Base-by-base conservation (phyloP, 2,113 vertebrate species). In the Apaloderma vittatum region DNA sequence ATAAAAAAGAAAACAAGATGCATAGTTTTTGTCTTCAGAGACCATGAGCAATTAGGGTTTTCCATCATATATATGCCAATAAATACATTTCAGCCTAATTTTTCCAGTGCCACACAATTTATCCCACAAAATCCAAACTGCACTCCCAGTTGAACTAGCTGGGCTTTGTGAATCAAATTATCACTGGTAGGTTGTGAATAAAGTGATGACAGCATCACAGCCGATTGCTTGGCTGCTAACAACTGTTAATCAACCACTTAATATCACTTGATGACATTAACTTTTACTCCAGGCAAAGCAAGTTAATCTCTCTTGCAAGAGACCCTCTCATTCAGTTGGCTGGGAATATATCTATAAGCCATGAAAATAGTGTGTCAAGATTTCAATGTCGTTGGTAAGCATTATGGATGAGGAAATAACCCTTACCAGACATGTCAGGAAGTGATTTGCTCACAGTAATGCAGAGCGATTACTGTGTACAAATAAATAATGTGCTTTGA, bases 361-460 rank as follows among this genome's bases (percentile, higher is more conserved):
- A 92, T n/a, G 73, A 97, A 97, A 97, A 97, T 55, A 93, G 80
- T 48, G 54, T 93, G 91, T 93, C 84, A 94, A 86, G 94, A 80
- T 97, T 96, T 90, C 94, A 93, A 57, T 90, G 90, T 67, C 1
- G 3, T 93, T 95, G 78, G 68, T 95, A 97, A 97, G 80, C 92
- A 90, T 97, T 97, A 97, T 94, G 83, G 86, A 98, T 97, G 96
- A 88, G 67, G 79, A 93, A 92, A 89, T 71, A 86, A 93, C 59
- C 91, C 63, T 85, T 71, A 73, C 72, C 92, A 88, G 96, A 92
- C 81, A 68, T 15, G 45, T 76, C 90, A 97, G 88, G 86, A 97
- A 96, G 85, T 80, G 57, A 97, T 97, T 94, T 97, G 61, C 94
- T 94, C 96, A 83, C 58, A 18, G 55, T 97, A 97, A 98, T 91